phyloP scores from a whole-genome alignment of 2,797 vertebrate genomes.

The Rachycentron canadum region DNA sequence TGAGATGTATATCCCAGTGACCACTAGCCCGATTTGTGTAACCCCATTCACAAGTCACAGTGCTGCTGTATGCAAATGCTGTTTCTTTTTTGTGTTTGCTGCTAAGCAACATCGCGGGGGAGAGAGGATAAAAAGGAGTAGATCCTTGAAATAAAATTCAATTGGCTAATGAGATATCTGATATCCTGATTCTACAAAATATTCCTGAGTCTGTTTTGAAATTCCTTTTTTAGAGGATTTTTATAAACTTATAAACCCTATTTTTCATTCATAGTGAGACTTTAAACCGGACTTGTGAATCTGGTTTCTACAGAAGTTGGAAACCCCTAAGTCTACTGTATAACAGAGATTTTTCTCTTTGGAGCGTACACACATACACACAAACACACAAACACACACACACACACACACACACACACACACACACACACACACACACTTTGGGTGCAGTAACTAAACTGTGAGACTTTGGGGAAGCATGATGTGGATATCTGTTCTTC shows the following conservation, averaged over 20 bases:
- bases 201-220: background rate
- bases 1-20: conserved; percentile 10
- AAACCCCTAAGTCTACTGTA: conserved; percentile 3
- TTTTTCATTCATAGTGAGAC: background rate
- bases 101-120: background rate
- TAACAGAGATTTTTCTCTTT: conserved; percentile 1
- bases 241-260: background rate
- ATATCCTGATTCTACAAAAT: background rate
- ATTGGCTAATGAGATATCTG: background rate
- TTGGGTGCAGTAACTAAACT: conserved; percentile 13
- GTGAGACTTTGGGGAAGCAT: conserved; percentile 27
- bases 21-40: conserved; percentile 10
- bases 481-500: conserved; percentile 54
- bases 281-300: conserved; percentile 4
- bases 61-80: background rate
- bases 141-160: background rate
- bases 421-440: background rate
- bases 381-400: background rate
- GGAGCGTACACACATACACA: no score
- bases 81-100: background rate
- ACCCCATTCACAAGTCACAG: background rate
- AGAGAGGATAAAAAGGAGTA: background rate
- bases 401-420: background rate
- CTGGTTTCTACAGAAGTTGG: background rate
- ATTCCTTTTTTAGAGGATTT: background rate